These are phyloP conservation scores for Trissolcus basalis DNA, from an alignment of 1,140 invertebrate genomes.

Conservation along the genomic window DNA sequence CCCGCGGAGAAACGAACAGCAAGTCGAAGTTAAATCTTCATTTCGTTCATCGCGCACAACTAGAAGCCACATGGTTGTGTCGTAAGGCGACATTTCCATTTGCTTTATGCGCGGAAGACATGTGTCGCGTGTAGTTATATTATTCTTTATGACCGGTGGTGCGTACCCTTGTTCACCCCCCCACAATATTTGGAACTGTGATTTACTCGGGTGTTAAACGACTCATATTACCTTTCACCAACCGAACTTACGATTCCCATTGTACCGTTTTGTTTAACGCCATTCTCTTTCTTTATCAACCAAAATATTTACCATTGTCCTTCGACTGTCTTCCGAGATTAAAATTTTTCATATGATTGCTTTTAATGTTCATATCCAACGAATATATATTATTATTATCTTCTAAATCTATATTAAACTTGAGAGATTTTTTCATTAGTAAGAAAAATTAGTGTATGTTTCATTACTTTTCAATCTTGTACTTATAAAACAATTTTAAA, in stretches of 20 bases:
- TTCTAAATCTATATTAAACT: not conserved
- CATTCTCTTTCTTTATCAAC: conserved; percentile 31
- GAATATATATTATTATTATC: not conserved
- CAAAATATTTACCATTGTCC: conserved; percentile 52
- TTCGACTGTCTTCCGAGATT: conserved; percentile 20
- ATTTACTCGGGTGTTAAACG: conserved; percentile 75
- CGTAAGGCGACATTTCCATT: conserved; percentile 51
- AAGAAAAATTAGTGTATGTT: too few relatives aligned
- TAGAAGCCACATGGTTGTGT: conserved; percentile 52
- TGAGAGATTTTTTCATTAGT: too few relatives aligned
- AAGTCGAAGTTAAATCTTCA: conserved; percentile 72
- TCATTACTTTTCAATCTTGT: too few relatives aligned
- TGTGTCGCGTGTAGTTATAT: conserved; percentile 76
- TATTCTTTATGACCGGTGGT: conserved; percentile 73
- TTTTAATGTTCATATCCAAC: not conserved
- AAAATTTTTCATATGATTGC: conserved; percentile 10
- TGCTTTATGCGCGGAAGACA: conserved; percentile 68
- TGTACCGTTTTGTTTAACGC: conserved; percentile 47
- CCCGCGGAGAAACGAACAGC: conserved; percentile 54
- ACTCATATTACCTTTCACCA: conserved; percentile 65
- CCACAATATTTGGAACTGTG: conserved; percentile 71
- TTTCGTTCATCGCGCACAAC: conserved; percentile 58
- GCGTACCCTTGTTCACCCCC: conserved; percentile 67
- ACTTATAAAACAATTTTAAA: too few relatives aligned
- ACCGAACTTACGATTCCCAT: conserved; percentile 50